Base-by-base conservation (phyloP, 2,797 vertebrate species). In the Naso thynnoides region DNA sequence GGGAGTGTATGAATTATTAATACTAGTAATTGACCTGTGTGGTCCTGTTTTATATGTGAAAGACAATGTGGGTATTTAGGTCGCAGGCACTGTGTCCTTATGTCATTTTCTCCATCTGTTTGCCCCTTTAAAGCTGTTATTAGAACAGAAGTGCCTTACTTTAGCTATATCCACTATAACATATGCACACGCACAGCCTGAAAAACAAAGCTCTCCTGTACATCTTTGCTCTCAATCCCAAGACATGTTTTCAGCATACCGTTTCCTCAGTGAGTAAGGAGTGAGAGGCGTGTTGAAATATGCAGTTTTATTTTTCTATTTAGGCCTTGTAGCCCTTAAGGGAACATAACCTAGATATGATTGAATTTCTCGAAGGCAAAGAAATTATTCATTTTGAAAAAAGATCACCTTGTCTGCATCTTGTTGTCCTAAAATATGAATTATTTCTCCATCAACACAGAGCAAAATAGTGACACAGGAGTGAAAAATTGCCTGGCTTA, bases 1-100 rank as follows among this genome's bases (percentile, higher is more conserved):
- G n/a, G 19, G 42, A 31, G 21, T 13, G 47, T 29, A 23, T 90
- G 19, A 85, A 89, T 89, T 82, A 88, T 89, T 88, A 71, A 87
- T 45, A 63, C 2, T 10, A 60, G 56, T 78, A 74, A 85, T 88
- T 86, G 78, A 66, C 62, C 57, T 81, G 61, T 70, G 58, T 57
- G 70, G 26, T 44, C 23, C 24, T 58, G 59, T 49, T 56, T 29
- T 36, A 24, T 75, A 44, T 36, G 14, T 47, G 26, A 50, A 58
- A 59, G 21, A 42, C 47, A 47, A 62, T 42, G 36, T 24, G 58
- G 53, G 62, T 24, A 5, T 31, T 64, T 75, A 36, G 33, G 63
- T 84, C 74, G 49, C 72, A 69, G 58, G 21, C 38, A 6, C 54
- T 31, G 38, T 39, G 48, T 68, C 60, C 24, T 7, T 33, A 33